Evolutionary conservation across 2,797 vertebrate species (phyloP), one percentile per base, ranked within the genome.

Genomic region (Semotilus atromaculatus): DNA sequence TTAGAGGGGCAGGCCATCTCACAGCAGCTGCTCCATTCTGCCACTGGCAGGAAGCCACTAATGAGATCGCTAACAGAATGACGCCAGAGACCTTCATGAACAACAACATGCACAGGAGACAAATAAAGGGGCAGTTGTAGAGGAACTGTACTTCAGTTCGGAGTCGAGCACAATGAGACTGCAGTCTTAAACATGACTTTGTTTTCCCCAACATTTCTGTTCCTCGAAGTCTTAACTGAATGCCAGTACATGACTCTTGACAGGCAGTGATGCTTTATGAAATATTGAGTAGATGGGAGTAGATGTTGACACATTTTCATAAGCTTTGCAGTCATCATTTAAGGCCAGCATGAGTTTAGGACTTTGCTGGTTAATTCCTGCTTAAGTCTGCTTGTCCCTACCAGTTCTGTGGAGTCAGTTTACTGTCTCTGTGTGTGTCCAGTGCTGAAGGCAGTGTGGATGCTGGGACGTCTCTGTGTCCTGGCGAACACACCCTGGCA

Each of bases 41-140:
- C 66, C 74, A 68, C 81, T 79, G 75, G 45, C 81, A 83, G 68
- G 76, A 73, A 80, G 71, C 85, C 70, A 60, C 71, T 66, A 85
- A 81, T 74, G 84, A 80, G 82, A 76, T 77, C 26, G 62, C 64
- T 43, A 55, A 77, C 34, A 55, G 45, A 84, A 77, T 77, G 73
- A 76, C n/a, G 34, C 45, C 62, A 75, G 38, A 40, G 83, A 67
- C 70, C 62, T 74, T 74, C 80, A 83, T 86, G 81, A 86, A 79
- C 55, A 83, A 72, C 81, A 73, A 31, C 68, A 43, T 48, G 43
- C 18, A 3, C 62, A 26, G 31, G 26, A 45, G 75, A 72, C 55
- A 66, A 43, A 77, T 70, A n/a, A 40, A 19, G 53, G 62, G 23
- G 62, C 26, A 53, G 67, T 60, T 31, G 5, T 31, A 9, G 43